Base-by-base conservation (phyloP, 2,797 vertebrate species). In the Ambastaia sidthimunki region DNA sequence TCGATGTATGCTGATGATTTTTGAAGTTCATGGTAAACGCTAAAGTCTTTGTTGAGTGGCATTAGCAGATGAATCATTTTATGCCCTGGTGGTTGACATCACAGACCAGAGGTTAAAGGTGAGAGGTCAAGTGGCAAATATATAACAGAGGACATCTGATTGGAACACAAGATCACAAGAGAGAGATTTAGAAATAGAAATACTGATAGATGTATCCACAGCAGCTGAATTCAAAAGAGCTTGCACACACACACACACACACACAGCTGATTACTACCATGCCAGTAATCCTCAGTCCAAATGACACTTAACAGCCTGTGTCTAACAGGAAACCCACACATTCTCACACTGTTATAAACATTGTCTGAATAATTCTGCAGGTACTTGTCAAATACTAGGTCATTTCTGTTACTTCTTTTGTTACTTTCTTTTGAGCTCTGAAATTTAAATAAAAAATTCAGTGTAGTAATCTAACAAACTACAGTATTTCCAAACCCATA, bases 131-230 rank as follows among this genome's bases (percentile, higher is more conserved):
- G 10, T 10, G 10, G 41, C 10, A 44, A 71, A 18, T 41, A 79
- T 66, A 82, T 44, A 80, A 60, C 37, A 82, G 57, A 63, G 74
- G 66, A 54, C 12, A 69, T 60, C 66, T 16, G 52, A 78, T 71
- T 44, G 78, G 65, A 78, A 1, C 55, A 52, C 52, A n/a, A 79
- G 70, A 78, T n/a, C 65, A n/a, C 69, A 21, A 65, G 48, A 71
- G 57, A 70, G 69, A 72, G 68, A 82, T 52, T 34, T 19, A 47
- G n/a, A 75, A 77, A 72, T 84, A 84, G 77, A 74, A 82, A 82
- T 73, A 74, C 48, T 77, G 44, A 85, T 67, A 72, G 47, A 54
- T 71, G 63, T 31, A 71, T 80, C 67, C 60, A 62, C 76, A 74
- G 80, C 80, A 86, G 81, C 82, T 74, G 73, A 65, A 71, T 60